Percentiles rank a stretch among this genome's conserved stretches.
Conservation (phyloP, 2,888 invertebrate genomes). For the Heteropelma amictum region DNA sequence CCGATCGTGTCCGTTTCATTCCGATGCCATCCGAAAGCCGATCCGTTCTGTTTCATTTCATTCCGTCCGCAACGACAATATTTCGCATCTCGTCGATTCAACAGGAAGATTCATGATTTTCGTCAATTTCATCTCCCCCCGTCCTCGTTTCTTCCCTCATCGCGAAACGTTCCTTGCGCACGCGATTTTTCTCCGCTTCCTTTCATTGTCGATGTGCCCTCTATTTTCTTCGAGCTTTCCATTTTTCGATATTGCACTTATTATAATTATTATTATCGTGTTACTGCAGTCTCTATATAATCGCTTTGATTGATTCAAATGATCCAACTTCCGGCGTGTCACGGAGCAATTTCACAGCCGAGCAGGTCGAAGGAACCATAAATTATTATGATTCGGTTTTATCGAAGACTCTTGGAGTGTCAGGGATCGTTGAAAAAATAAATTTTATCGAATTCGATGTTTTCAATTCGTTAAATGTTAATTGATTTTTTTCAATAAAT, state of each 20-base stretch:
- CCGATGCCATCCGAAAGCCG: constrained; percentile 61
- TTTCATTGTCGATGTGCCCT: constrained; percentile 34
- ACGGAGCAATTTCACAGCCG: background rate
- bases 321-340: constrained; percentile 14
- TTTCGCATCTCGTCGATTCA: constrained; percentile 47
- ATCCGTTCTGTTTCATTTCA: constrained; percentile 59
- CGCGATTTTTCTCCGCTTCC: background rate
- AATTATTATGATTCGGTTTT: constrained; percentile 2
- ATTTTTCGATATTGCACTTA: background rate
- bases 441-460: too few species aligned
- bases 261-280: too few species aligned
- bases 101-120: constrained; percentile 21
- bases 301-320: constrained; percentile 38
- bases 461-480: too few species aligned
- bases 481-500: too few species aligned
- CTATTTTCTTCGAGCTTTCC: constrained; percentile 6
- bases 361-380: background rate
- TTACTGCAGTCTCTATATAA: too few species aligned
- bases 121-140: background rate
- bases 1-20: constrained; percentile 65
- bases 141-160: background rate
- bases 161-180: too few species aligned
- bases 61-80: constrained; percentile 9
- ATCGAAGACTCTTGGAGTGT: too few species aligned
- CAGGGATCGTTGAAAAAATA: too few species aligned